phyloP scores from a whole-genome alignment of 2,797 vertebrate species.

The Scolopax bukidnonensis region DNA sequence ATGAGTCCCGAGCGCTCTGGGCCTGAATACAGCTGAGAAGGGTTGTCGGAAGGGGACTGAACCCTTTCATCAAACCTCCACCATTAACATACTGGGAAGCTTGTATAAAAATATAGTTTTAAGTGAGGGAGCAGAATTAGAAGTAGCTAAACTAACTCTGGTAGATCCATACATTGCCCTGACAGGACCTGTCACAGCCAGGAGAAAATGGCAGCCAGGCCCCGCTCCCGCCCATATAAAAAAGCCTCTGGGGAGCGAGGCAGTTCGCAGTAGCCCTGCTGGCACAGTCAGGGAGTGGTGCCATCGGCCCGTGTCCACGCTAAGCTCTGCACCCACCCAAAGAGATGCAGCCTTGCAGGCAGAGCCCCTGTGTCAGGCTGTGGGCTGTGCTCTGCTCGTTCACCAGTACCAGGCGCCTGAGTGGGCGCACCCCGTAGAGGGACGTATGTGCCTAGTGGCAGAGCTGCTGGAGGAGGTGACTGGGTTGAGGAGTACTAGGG shows the following conservation, averaged over 20 bases:
- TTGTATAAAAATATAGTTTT: background rate
- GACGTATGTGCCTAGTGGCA: no score
- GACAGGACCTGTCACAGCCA: background rate
- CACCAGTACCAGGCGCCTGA: no score
- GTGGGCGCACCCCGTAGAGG: background rate
- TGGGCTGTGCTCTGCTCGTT: no score
- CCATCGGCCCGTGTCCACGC: no score
- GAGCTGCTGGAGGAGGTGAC: background rate
- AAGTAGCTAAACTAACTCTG: background rate
- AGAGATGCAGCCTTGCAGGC: background rate
- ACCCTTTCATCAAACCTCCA: background rate
- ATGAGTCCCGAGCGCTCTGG: background rate
- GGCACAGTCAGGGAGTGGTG: accelerated
- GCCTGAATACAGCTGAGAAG: background rate
- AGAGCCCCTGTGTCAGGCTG: background rate
- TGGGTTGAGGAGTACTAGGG: background rate
- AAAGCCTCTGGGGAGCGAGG: background rate
- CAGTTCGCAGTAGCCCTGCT: background rate
- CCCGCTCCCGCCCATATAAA: background rate
- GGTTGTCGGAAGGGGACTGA: background rate
- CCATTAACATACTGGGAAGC: background rate
- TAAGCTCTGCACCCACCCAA: no score
- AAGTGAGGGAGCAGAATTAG: background rate
- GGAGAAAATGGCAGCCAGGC: background rate
- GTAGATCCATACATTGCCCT: background rate